Base-by-base conservation (phyloP, 2,113 vertebrate genomes). In the Phyllopteryx taeniolatus region DNA sequence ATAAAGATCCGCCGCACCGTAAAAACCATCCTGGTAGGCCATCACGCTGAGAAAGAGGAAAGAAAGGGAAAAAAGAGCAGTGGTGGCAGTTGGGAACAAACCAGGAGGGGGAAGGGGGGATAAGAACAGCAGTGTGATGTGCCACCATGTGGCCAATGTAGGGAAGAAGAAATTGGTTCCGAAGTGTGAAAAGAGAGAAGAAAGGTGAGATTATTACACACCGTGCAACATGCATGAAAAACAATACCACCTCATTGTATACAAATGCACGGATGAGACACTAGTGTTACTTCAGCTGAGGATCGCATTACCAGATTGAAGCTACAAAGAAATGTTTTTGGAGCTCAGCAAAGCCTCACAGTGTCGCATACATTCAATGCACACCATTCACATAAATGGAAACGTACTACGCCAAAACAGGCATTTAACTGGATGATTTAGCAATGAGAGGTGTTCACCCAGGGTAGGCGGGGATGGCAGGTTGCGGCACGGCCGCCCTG, bases 401-500 rank as follows among this genome's bases (percentile, higher is more conserved):
- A 57, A 51, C 56, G 1, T 19, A 62, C 33, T 67, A 12, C 70
- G 70, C 72, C 39, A 71, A 78, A 61, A 19, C 78, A 79, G 84
- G 84, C 81, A 67, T 83, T 78, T 46, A 71, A 73, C 62, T 64
- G 22, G 20, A 6, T 31, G 6, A 12, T 60, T 10, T 35, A 27
- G 57, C 3, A 17, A 13, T 56, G 14, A 47, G 35, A 8, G 49
- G 59, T 66, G 20, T 84, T 86, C 92, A 94, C 93, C 93, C 93
- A 0, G 92, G 93, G 71, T 94, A 94, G 35, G 92, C 83, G 2
- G 87, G 96, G 90, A 99, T 98, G 91, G 98, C 95, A 4, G 96
- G 89, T 73, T 98, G 98, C 71, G 96, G 97, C 73, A 98, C 95
- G 31, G 93, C 92, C 1, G 97, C 96, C 78, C 98, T 93, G 64